Conservation (phyloP, 2,888 invertebrate species). For the Hypolimnas misippus region DNA sequence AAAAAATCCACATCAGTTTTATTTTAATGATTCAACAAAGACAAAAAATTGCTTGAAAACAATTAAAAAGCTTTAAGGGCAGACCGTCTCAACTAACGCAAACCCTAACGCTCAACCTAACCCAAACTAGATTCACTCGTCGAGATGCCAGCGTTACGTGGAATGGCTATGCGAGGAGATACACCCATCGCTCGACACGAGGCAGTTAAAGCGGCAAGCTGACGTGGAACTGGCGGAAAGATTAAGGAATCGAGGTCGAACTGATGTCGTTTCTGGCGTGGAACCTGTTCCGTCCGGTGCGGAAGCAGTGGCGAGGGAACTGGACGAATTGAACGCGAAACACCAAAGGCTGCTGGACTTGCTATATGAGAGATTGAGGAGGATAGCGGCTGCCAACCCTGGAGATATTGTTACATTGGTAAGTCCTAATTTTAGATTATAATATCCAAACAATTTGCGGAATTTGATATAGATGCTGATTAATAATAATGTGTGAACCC, state of each 20-base stretch:
- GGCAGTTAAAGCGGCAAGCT: conserved; percentile 71
- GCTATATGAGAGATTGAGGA: conserved; percentile 87
- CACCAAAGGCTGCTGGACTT: conserved; percentile 89
- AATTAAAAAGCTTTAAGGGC: conserved; percentile 41
- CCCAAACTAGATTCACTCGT: conserved; percentile 92
- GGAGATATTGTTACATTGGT: conserved; percentile 91
- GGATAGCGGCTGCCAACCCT: conserved; percentile 87
- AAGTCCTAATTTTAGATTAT: conserved; percentile 65
- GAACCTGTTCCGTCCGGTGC: conserved; percentile 81
- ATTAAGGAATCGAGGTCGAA: conserved; percentile 60
- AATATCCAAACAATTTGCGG: no score
- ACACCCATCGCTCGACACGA: conserved; percentile 90
- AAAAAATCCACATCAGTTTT: background rate
- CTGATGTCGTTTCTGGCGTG: conserved; percentile 53
- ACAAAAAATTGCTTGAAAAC: no score
- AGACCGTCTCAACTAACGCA: conserved; percentile 60
- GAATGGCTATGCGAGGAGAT: conserved; percentile 92
- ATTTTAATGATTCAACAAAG: background rate
- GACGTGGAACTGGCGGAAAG: conserved; percentile 70
- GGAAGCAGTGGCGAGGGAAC: conserved; percentile 89
- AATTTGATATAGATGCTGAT: no score
- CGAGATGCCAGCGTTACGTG: conserved; percentile 92
- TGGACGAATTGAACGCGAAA: conserved; percentile 91
- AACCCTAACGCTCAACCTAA: conserved; percentile 82
- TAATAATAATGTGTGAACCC: no score